Evolutionary conservation across 1,140 invertebrate genomes (phyloP).

Genomic region (Drosophila prosaltans): DNA sequence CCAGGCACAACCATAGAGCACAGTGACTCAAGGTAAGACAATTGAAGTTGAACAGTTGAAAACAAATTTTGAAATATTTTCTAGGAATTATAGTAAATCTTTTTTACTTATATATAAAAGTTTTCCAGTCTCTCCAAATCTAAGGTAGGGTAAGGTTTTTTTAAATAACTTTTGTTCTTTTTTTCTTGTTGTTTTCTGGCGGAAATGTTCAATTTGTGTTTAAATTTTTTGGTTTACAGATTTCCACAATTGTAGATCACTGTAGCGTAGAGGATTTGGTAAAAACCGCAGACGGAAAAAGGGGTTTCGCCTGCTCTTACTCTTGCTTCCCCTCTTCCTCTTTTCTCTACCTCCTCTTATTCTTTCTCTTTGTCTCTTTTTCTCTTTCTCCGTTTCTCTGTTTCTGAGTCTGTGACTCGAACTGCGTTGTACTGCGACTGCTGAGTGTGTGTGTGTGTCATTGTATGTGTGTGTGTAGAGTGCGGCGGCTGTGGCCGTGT

Average conservation of each 20-base stretch:
- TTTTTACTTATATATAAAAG: too few species aligned
- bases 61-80: neutral
- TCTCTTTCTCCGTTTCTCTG: neutral
- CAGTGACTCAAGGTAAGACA: constrained; percentile 19
- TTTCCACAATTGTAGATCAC: constrained; percentile 13
- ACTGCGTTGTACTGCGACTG: too few species aligned
- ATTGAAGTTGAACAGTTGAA: too few species aligned
- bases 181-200: neutral
- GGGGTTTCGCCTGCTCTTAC: constrained; percentile 30
- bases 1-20: constrained; percentile 19
- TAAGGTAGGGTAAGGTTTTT: too few species aligned
- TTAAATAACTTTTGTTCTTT: neutral
- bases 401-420: too few species aligned
- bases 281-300: constrained; percentile 62
- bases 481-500: constrained; percentile 43
- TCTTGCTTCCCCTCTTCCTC: neutral
- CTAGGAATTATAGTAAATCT: too few species aligned
- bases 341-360: neutral
- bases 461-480: neutral
- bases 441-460: neutral
- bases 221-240: neutral
- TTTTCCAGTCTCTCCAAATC: too few species aligned
- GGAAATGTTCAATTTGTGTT: neutral
- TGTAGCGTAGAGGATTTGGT: constrained; percentile 23
- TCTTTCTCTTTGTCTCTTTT: neutral